Evolutionary conservation across 2,797 vertebrate genomes (phyloP).

Genomic region (Amblyraja radiata): DNA sequence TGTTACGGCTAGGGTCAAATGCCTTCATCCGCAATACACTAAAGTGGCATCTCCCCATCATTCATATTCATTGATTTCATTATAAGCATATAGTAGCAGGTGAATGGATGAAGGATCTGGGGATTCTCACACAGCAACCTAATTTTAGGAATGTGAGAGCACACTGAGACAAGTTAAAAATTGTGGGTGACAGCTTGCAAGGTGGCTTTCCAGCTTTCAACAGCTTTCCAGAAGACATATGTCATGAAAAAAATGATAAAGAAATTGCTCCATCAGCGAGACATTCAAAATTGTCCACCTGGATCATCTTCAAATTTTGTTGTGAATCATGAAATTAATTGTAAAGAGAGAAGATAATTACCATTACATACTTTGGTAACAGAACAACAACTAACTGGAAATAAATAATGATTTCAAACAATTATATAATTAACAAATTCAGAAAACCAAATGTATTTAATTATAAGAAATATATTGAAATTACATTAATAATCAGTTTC

Average conservation of each 20-base stretch:
- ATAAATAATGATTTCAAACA: neutral
- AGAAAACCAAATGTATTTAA: neutral
- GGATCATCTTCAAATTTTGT: neutral
- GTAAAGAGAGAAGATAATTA: neutral
- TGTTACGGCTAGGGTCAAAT: neutral
- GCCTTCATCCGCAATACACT: neutral
- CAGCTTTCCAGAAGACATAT: neutral
- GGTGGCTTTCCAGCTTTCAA: no score
- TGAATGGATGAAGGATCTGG: neutral
- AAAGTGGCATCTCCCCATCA: neutral
- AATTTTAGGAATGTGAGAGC: neutral
- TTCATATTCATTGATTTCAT: neutral
- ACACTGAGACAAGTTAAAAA: constrained; percentile 18
- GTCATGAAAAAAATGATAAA: neutral
- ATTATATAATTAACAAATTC: neutral
- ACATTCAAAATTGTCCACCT: neutral
- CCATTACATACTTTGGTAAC: neutral
- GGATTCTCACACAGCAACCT: neutral
- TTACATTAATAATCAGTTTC: neutral
- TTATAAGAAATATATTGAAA: constrained; percentile 10
- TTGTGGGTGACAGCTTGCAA: neutral
- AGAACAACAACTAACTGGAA: neutral
- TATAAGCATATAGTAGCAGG: neutral
- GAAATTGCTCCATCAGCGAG: neutral
- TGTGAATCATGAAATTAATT: neutral